These are phyloP conservation scores for Cryptoprocta ferox DNA, from an alignment of 2,797 vertebrate species.

Conservation along the genomic window DNA sequence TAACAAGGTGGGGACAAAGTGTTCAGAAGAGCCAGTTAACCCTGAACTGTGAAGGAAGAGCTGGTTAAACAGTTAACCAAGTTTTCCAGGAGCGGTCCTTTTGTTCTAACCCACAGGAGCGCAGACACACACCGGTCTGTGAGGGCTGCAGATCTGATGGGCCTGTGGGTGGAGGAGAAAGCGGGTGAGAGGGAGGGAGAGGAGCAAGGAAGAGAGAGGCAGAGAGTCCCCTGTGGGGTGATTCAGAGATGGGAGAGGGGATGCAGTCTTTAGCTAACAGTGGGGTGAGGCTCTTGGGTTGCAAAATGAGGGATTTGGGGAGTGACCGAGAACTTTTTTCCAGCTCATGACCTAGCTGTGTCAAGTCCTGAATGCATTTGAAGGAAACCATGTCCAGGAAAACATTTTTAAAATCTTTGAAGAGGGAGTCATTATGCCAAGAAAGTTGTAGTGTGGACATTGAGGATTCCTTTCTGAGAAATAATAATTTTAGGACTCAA, in stretches of 20 bases:
- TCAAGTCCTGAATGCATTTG: not conserved
- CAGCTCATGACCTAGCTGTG: not conserved
- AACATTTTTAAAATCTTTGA: not conserved
- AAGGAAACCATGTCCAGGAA: not conserved
- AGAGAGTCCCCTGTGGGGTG: no score
- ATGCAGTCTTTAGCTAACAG: not conserved
- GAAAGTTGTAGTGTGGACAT: not conserved
- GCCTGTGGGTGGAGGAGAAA: rapidly evolving
- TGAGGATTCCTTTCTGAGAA: not conserved
- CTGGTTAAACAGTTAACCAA: not conserved
- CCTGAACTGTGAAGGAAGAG: not conserved
- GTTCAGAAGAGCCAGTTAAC: not conserved
- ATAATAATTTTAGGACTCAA: not conserved
- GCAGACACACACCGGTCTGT: not conserved
- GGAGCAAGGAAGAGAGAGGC: not conserved
- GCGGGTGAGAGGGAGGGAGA: rapidly evolving
- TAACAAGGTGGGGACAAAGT: not conserved
- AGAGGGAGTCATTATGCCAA: not conserved
- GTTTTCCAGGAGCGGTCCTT: not conserved
- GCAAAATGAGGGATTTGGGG: not conserved
- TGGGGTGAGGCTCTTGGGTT: not conserved
- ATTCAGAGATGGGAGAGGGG: not conserved
- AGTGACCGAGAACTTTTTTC: not conserved
- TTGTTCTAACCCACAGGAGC: not conserved
- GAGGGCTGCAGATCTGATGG: not conserved